phyloP scores from a whole-genome alignment of 2,113 vertebrate species.

The Alaudala cheleensis region DNA sequence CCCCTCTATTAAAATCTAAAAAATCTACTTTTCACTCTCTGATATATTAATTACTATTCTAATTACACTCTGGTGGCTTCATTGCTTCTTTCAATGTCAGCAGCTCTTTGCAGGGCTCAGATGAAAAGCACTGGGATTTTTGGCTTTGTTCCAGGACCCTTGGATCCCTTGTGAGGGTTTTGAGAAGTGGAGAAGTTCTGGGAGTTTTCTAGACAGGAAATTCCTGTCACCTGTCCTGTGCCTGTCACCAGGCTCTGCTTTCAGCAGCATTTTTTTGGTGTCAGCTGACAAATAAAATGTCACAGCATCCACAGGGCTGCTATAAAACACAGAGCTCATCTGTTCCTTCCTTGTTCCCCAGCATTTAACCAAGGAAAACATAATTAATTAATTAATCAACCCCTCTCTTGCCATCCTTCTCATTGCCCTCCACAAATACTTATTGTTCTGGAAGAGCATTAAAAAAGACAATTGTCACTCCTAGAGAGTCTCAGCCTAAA shows the following conservation, averaged over 20 bases:
- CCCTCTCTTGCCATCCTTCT: not conserved
- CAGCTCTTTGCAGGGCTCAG: too few species aligned
- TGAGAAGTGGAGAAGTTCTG: not conserved
- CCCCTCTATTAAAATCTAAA: too few species aligned
- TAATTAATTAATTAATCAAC: not conserved
- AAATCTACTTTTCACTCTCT: too few species aligned
- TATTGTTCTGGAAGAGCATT: not conserved
- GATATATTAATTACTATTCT: too few species aligned
- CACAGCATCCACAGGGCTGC: not conserved
- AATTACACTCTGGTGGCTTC: too few species aligned
- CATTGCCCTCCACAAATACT: not conserved
- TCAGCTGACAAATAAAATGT: not conserved
- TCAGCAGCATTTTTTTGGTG: not conserved
- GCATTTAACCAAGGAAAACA: not conserved
- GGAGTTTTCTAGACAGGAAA: not conserved
- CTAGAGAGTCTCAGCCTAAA: not conserved
- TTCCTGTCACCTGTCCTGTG: not conserved
- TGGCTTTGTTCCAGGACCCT: too few species aligned
- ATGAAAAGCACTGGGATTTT: too few species aligned
- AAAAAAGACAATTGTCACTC: not conserved
- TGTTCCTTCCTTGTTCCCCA: not conserved
- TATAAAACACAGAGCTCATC: not conserved
- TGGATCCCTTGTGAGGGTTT: too few species aligned
- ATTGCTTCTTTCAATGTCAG: too few species aligned
- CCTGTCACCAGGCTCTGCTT: not conserved